Conservation (phyloP, 2,797 vertebrate species). For the Mormyrops attenuatus region DNA sequence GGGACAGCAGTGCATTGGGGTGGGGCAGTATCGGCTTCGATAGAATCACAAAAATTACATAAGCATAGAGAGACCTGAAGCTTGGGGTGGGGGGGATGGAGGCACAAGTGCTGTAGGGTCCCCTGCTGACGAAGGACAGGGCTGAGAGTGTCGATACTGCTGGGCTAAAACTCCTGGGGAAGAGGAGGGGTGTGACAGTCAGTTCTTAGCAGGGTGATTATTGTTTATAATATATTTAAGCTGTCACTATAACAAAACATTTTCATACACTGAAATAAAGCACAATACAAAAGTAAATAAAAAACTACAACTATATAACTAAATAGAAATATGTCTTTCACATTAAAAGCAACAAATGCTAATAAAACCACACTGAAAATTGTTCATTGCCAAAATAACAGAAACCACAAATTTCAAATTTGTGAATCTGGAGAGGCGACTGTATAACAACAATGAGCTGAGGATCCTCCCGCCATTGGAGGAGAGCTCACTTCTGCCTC, state of each 20-base stretch:
- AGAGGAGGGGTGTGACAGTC: not conserved
- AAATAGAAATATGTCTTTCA: not conserved
- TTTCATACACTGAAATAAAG: not conserved
- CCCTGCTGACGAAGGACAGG: slow-evolving; percentile 21
- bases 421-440: not conserved
- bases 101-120: slow-evolving; percentile 22
- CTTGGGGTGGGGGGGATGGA: not conserved
- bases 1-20: not conserved
- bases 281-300: not conserved
- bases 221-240: not conserved
- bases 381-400: not conserved
- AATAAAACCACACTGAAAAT: not conserved
- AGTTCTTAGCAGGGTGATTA: not conserved
- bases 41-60: not conserved
- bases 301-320: not conserved
- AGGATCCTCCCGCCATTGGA: too few relatives aligned
- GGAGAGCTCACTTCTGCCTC: not conserved
- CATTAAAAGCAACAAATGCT: not conserved
- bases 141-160: not conserved
- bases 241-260: not conserved
- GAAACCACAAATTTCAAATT: not conserved
- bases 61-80: not conserved
- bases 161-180: slow-evolving; percentile 23
- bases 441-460: not conserved
- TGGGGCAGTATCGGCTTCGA: not conserved